Conservation (phyloP, 1,140 invertebrate genomes). For the Vanessa tameamea region DNA sequence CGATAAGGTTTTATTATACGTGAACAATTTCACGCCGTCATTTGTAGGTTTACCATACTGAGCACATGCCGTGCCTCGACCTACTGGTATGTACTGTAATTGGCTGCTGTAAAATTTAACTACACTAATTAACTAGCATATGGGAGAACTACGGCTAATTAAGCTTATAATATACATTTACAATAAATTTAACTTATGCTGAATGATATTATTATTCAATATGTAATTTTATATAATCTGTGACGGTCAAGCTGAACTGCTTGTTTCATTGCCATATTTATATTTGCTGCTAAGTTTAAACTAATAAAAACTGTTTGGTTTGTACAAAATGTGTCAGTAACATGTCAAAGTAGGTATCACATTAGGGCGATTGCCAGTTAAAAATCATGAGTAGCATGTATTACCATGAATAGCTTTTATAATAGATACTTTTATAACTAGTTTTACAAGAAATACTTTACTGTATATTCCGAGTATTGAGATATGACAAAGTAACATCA, state of each 20-base stretch:
- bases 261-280: no score
- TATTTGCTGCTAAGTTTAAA: no score
- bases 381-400: no score
- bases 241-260: no score
- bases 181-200: not conserved
- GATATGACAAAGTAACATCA: not conserved
- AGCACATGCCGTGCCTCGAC: conserved; percentile 1
- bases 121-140: conserved; percentile 14
- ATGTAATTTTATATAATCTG: not conserved
- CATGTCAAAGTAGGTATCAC: no score
- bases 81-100: conserved; percentile 21
- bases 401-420: no score
- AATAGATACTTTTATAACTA: no score
- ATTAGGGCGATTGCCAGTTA: no score
- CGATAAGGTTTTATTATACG: conserved; percentile 47
- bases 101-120: conserved; percentile 23
- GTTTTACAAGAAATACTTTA: no score
- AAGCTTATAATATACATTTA: conserved; percentile 3
- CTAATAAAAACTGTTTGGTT: no score
- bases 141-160: not conserved
- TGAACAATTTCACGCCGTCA: conserved; percentile 45
- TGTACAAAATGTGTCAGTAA: no score
- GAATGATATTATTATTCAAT: not conserved
- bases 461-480: no score
- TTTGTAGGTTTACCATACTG: conserved; percentile 32